Conservation (phyloP, 2,113 vertebrate genomes). For the Apistogramma diplotaenia region DNA sequence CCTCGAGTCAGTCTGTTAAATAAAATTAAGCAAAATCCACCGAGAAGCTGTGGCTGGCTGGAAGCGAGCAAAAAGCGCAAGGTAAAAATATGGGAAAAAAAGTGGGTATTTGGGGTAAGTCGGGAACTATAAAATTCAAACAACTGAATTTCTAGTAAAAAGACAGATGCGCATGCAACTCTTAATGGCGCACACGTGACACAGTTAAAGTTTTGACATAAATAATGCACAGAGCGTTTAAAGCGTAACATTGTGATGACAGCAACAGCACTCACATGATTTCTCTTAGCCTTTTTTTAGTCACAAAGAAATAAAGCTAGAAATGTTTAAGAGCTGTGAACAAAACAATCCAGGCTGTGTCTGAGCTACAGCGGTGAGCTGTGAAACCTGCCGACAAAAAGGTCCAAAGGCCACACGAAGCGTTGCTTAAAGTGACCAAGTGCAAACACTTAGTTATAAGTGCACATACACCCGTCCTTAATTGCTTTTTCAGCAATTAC, state of each 20-base stretch:
- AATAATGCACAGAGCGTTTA: not conserved
- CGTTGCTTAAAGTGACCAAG: not conserved
- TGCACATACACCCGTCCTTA: not conserved
- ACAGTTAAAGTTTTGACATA: not conserved
- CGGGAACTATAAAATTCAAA: not conserved
- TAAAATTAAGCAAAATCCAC: constrained; percentile 1
- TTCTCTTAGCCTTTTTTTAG: constrained; percentile 1
- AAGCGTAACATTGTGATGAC: not conserved
- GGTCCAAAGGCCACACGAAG: constrained; percentile 15
- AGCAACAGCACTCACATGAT: not conserved
- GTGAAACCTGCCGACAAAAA: constrained; percentile 30
- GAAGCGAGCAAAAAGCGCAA: not conserved
- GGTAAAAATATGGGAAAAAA: not conserved
- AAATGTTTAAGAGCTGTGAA: not conserved
- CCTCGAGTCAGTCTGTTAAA: constrained; percentile 1
- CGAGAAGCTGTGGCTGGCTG: not conserved
- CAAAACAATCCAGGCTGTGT: not conserved
- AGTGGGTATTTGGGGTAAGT: not conserved
- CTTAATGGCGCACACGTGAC: not conserved
- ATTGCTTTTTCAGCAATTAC: constrained; percentile 6
- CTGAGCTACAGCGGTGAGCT: constrained; percentile 5
- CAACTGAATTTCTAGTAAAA: not conserved
- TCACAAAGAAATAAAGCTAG: constrained; percentile 32
- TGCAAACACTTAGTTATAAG: not conserved
- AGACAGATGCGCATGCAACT: not conserved